Evolutionary conservation across 2,113 vertebrate genomes (phyloP).

Genomic region (Sorex fumeus): DNA sequence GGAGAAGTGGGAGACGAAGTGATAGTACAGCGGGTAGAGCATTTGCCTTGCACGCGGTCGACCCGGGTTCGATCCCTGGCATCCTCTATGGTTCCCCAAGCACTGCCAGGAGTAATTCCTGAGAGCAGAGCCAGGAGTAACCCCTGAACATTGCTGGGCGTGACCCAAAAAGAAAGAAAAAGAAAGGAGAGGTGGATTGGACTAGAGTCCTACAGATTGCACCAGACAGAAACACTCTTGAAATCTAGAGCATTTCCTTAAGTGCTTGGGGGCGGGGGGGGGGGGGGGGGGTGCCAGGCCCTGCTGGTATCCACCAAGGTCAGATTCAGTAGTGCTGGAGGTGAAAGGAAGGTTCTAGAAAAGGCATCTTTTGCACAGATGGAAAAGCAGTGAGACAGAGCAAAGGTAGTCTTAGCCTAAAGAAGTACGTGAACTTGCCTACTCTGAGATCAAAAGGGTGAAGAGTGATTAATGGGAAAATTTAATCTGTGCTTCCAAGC

Average conservation of each 20-base stretch:
- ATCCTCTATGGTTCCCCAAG: too few relatives aligned
- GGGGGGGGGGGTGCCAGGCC: too few relatives aligned
- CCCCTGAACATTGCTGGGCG: too few relatives aligned
- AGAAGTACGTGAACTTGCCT: not conserved
- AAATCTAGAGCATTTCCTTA: too few relatives aligned
- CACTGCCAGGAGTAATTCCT: too few relatives aligned
- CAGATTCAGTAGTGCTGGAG: not conserved
- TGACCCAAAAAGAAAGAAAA: too few relatives aligned
- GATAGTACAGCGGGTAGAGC: too few relatives aligned
- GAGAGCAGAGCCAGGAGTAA: too few relatives aligned
- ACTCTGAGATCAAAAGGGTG: conserved; percentile 2
- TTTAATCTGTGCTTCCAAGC: conserved; percentile 32
- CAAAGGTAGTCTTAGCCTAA: conserved; percentile 36
- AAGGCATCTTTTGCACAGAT: not conserved
- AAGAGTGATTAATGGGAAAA: conserved; percentile 58
- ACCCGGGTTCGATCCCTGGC: too few relatives aligned
- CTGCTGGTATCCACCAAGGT: not conserved
- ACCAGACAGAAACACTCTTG: not conserved
- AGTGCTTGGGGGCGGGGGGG: too few relatives aligned
- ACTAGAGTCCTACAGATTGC: not conserved
- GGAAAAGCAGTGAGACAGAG: conserved; percentile 42
- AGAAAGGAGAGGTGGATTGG: not conserved
- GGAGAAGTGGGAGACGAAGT: too few relatives aligned
- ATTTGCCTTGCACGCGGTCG: too few relatives aligned
- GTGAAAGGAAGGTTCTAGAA: not conserved